These are phyloP conservation scores for Chymomyza caudatula DNA, from an alignment of 2,888 invertebrate genomes.

Conservation along the genomic window DNA sequence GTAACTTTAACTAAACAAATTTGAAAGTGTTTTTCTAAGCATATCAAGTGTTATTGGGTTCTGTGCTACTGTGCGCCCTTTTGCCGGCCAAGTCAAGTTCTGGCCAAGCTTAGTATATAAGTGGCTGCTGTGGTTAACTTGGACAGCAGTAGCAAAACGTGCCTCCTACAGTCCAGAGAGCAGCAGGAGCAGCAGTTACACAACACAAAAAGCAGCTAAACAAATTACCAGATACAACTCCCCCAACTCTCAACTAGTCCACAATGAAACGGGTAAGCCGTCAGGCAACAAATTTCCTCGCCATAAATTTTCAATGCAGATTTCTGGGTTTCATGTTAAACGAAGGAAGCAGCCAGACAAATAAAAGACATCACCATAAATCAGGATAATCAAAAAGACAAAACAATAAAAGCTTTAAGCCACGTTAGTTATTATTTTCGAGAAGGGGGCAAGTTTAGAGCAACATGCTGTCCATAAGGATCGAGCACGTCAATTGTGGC, in stretches of 20 bases:
- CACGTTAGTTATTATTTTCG: constrained; percentile 40
- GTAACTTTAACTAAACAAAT: constrained; percentile 72
- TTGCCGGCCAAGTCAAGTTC: constrained; percentile 19
- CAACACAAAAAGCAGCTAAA: too few species aligned
- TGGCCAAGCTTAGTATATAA: constrained; percentile 46
- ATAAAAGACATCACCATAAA: constrained; percentile 34
- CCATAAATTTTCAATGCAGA: constrained; percentile 35
- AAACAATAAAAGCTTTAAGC: constrained; percentile 42
- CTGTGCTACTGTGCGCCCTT: constrained; percentile 31
- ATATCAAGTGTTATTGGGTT: constrained; percentile 62
- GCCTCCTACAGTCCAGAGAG: constrained; percentile 31
- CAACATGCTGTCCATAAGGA: constrained; percentile 30
- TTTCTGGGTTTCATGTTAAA: background rate
- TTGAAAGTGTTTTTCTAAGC: constrained; percentile 61
- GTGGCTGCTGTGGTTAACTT: constrained; percentile 20
- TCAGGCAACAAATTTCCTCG: constrained; percentile 14
- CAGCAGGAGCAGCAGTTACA: constrained; percentile 17
- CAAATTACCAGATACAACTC: constrained; percentile 10
- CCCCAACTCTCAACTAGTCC: constrained; percentile 45
- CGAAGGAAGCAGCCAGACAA: constrained; percentile 10
- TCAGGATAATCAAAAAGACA: constrained; percentile 50
- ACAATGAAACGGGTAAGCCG: constrained; percentile 62
- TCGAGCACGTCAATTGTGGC: background rate
- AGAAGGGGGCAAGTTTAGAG: constrained; percentile 2
- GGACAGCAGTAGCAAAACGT: constrained; percentile 51